Conservation (phyloP, 1,140 invertebrate species). For the Cylas formicarius region DNA sequence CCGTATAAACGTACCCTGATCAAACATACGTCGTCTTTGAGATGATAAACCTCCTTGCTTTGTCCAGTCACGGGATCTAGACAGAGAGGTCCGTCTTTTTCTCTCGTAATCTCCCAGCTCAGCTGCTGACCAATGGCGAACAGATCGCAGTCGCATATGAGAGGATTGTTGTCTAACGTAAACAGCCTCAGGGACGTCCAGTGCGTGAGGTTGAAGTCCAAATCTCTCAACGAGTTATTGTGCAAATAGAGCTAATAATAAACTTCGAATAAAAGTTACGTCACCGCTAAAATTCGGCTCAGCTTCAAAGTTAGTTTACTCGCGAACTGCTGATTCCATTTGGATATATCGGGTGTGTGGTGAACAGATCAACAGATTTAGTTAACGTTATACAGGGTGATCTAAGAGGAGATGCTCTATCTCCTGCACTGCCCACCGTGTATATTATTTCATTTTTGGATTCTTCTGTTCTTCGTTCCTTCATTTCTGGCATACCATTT, state of each 20-base stretch:
- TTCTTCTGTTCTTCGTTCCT: no score
- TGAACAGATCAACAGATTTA: no score
- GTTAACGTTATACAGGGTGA: no score
- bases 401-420: no score
- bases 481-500: no score
- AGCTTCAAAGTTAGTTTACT: no score
- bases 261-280: conserved; percentile 6
- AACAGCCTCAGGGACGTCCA: conserved; percentile 37
- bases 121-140: conserved; percentile 32
- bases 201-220: conserved; percentile 26
- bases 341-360: no score
- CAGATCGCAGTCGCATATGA: conserved; percentile 52
- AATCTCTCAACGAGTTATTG: conserved; percentile 28
- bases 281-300: no score
- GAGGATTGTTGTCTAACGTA: conserved; percentile 50
- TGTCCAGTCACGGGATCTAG: conserved; percentile 20
- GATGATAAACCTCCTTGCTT: conserved; percentile 16
- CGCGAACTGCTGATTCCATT: no score
- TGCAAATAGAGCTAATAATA: conserved; percentile 46
- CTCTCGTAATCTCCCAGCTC: conserved; percentile 21
- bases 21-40: conserved; percentile 18
- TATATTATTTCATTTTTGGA: no score
- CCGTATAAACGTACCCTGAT: conserved; percentile 13
- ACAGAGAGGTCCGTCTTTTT: conserved; percentile 30
- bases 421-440: no score